Evolutionary conservation across 2,888 invertebrate genomes (phyloP), one percentile per base, ranked within the genome.

Genomic region (Caenorhabditis sinica): DNA sequence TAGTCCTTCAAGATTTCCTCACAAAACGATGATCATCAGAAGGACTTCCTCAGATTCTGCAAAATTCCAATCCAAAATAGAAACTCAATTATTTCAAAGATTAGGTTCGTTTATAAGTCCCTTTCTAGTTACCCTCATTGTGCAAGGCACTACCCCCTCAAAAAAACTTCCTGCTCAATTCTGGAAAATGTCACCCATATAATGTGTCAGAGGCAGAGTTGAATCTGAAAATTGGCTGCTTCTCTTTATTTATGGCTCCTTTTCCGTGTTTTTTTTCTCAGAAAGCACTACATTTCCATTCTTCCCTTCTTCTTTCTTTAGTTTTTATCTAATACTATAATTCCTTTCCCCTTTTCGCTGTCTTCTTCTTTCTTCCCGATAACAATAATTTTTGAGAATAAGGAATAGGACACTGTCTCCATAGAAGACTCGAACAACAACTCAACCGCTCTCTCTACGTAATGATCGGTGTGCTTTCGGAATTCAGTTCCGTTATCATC

Each of bases 221-320:
- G 71, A 79, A 63, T 79, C 79, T 69, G 53, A n/a, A 71, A 79
- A 79, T 71, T 71, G 79, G 72, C 71, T 60, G 28, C 74, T 28
- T 36, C 76, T 71, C 77, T 63, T 77, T 77, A 61, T 77, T 68
- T 61, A 77, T 69, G 76, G 51, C 76, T 69, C 65, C n/a, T 49
- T 76, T 68, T 33, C 17, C 40, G 33, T 49, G 66, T 58, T 11
- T 61, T 63, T 58, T 49, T 49, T 53, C 25, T 60, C 65, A 25
- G 33, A 77, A 77, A 68, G 61, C 69, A 69, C 61, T 61, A 58
- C 75, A 56, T 49, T 71, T 60, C 58, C 40, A 20, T 58, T 51
- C 51, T 58, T 58, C 17, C 45, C 28, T 45, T 23, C 51, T 51
- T 36, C 25, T 28, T 60, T 53, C 40, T 30, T 68, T 58, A 58